A percentile compares a stretch with the other conserved stretches of the same genome.
Evolutionary conservation across 2,113 vertebrate genomes (phyloP).

Genomic region (Hippocampus abdominalis): DNA sequence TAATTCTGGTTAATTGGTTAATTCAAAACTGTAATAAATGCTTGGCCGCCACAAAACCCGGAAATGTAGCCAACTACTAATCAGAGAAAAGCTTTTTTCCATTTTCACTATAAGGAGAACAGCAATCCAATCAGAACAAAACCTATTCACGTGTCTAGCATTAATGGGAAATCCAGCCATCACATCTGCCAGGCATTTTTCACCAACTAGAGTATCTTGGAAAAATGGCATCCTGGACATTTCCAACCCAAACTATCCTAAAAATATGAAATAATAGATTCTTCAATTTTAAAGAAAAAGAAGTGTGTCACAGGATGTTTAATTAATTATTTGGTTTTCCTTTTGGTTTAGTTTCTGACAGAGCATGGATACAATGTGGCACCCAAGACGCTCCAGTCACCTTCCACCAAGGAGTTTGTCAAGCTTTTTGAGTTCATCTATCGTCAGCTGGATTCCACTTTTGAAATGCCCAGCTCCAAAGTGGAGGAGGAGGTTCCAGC

Average conservation of each 20-base stretch:
- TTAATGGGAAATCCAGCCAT: neutral
- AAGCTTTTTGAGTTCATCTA: slow-evolving; percentile 93
- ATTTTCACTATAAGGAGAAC: neutral
- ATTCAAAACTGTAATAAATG: too few species aligned
- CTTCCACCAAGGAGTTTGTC: slow-evolving; percentile 91
- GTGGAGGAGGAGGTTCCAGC: slow-evolving; percentile 93
- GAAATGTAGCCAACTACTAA: too few species aligned
- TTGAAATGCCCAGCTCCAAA: slow-evolving; percentile 84
- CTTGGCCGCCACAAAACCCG: too few species aligned
- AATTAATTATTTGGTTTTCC: too few species aligned
- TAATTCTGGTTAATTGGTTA: too few species aligned
- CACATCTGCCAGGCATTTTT: neutral
- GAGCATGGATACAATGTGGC: slow-evolving; percentile 83
- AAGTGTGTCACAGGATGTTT: too few species aligned
- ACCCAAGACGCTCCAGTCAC: slow-evolving; percentile 87
- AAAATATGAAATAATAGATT: too few species aligned
- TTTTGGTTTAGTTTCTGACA: slow-evolving; percentile 77
- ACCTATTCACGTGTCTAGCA: neutral
- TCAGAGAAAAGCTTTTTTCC: neutral
- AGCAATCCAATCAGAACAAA: neutral
- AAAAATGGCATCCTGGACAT: too few species aligned
- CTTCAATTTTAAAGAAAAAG: too few species aligned
- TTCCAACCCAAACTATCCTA: too few species aligned
- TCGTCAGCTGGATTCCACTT: slow-evolving; percentile 81
- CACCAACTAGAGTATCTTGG: too few species aligned